These are phyloP conservation scores for Trichonephila clavipes DNA, from an alignment of 1,140 invertebrate species.

Conservation along the genomic window DNA sequence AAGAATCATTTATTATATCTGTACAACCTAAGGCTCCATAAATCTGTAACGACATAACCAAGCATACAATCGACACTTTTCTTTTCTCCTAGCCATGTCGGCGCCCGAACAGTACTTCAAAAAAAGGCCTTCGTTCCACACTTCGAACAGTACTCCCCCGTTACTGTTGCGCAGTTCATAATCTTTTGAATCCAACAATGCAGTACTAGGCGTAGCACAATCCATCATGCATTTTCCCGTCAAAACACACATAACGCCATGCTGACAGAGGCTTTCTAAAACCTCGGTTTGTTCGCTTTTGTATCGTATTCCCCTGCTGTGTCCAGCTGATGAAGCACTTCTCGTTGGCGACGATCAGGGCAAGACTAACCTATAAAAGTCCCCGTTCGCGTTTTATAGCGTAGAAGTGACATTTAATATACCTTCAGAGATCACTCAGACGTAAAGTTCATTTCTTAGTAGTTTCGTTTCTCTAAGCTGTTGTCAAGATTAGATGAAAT, in stretches of 20 bases:
- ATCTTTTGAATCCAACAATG: neutral
- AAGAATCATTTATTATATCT: no score
- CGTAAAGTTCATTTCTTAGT: neutral
- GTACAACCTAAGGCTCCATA: no score
- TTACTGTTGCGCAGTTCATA: neutral
- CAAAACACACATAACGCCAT: neutral
- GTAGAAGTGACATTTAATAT: slow-evolving; percentile 17
- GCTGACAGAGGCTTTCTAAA: neutral
- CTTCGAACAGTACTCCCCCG: neutral
- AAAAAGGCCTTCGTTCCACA: neutral
- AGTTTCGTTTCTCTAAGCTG: neutral
- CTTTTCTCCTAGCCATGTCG: neutral
- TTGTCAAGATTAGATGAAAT: neutral
- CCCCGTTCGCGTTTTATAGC: neutral
- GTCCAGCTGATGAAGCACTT: neutral
- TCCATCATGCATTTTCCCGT: neutral
- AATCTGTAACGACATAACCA: no score
- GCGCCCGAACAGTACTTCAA: neutral
- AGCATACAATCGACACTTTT: neutral
- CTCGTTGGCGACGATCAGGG: neutral
- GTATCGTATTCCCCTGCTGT: neutral
- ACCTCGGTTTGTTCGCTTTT: neutral
- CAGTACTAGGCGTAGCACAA: neutral
- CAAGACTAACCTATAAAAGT: neutral
- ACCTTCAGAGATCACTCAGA: neutral